Evolutionary conservation across 2,888 invertebrate species (phyloP), one percentile per base, ranked within the genome.

Genomic region (Drosophila parthenogenetica): DNA sequence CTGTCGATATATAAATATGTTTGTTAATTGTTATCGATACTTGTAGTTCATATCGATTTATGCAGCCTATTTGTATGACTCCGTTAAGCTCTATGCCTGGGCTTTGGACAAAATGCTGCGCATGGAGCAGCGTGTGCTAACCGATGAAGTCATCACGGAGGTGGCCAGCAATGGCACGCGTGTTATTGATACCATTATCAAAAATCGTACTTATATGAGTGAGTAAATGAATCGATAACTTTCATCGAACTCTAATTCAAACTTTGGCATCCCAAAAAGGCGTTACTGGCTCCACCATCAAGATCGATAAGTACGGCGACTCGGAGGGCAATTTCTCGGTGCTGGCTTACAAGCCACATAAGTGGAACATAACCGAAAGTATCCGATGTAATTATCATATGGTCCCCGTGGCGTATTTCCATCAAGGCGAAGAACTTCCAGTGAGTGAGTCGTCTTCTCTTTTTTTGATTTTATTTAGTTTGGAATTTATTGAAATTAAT

Each of bases 281-380:
- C 94, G 95, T 99, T 87, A 97, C 98, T 59, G 99, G 99, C 16
- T 96, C 98, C 90, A 96, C 96, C 70, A 98, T 99, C 87, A 96
- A 96, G 79, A 94, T 99, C 78, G 98, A 99, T 93, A 94, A 95
- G 81, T 95, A 96, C 82, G 99, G 98, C 2, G 98, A 99, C 92
- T 98, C 98, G 0, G 98, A 98, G 92, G 99, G 98, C 8, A 99
- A 99, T 92, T 99, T 98, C 93, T 98, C 99, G 0, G 96, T 99
- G 60, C 93, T 99, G 69, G 97, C 98, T 1, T 95, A 96, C 89
- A 96, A 95, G 90, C 93, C 93, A 16, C 92, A 91, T 76, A 93
- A 93, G 75, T 90, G 91, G 86, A 85, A 87, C 53, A 90, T 89
- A 69, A 89, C 87, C 53, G 92, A 92, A 72, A 91, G 91, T 69